These are phyloP conservation scores for Platanista minor DNA, from an alignment of 2,113 vertebrate genomes.

Conservation along the genomic window DNA sequence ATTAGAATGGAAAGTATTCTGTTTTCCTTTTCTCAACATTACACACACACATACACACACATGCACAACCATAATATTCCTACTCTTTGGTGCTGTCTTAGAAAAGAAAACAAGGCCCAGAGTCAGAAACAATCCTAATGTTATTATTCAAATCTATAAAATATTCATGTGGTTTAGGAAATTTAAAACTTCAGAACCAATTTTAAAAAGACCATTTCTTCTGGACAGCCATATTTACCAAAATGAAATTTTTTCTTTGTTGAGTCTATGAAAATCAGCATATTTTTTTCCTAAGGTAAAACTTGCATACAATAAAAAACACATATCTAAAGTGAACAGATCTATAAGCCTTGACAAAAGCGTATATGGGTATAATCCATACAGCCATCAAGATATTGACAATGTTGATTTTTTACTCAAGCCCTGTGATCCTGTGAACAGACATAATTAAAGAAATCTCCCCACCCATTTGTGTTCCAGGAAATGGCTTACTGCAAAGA, in stretches of 20 bases:
- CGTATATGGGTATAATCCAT: neutral
- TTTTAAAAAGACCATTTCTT: neutral
- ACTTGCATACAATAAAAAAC: neutral
- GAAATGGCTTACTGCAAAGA: neutral
- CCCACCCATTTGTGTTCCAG: neutral
- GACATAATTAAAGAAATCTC: neutral
- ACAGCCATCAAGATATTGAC: neutral
- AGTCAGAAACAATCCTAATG: neutral
- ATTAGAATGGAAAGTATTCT: neutral
- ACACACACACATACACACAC: neutral
- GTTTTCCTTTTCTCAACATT: neutral
- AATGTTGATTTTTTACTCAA: neutral
- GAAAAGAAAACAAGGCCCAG: neutral
- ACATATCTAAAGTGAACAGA: neutral
- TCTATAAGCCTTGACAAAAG: neutral
- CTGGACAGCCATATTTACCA: neutral
- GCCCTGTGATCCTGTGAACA: neutral
- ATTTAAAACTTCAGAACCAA: neutral
- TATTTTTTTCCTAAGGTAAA: neutral
- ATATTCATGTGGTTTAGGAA: neutral
- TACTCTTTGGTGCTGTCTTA: neutral
- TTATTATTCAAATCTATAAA: neutral
- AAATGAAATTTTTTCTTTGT: neutral
- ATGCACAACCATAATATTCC: neutral
- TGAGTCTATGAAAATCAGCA: neutral